These are phyloP conservation scores for Muntiacus reevesi DNA, from an alignment of 2,113 vertebrate genomes.

Conservation along the genomic window DNA sequence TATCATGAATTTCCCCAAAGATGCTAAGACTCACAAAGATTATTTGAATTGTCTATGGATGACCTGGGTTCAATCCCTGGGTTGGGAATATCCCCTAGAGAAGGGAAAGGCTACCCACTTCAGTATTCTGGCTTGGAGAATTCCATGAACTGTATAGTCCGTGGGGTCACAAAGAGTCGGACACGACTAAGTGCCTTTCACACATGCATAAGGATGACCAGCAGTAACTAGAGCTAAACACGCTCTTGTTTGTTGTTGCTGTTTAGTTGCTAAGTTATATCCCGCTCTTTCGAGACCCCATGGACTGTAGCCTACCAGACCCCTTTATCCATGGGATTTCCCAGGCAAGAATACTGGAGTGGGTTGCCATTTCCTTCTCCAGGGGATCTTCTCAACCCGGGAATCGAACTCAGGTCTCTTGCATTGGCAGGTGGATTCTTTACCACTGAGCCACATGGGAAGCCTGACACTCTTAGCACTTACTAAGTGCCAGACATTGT, in stretches of 20 bases:
- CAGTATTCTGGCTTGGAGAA: not conserved
- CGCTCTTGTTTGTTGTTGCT: not conserved
- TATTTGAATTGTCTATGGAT: not conserved
- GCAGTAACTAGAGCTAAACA: not conserved
- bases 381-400: not conserved
- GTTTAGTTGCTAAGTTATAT: not conserved
- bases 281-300: not conserved
- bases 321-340: not conserved
- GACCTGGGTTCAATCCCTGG: not conserved
- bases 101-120: not conserved
- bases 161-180: not conserved
- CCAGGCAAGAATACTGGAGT: not conserved
- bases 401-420: not conserved
- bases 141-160: not conserved
- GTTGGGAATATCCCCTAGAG: not conserved
- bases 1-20: not conserved
- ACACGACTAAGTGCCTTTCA: not conserved
- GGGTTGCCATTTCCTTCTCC: not conserved
- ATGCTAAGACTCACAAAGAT: not conserved
- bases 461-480: not conserved
- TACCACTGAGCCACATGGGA: not conserved
- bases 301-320: not conserved
- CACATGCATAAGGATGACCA: not conserved
- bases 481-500: not conserved
- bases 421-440: not conserved